These are phyloP conservation scores for Sylvilagus bachmani DNA, from an alignment of 2,113 vertebrate genomes.

Conservation along the genomic window DNA sequence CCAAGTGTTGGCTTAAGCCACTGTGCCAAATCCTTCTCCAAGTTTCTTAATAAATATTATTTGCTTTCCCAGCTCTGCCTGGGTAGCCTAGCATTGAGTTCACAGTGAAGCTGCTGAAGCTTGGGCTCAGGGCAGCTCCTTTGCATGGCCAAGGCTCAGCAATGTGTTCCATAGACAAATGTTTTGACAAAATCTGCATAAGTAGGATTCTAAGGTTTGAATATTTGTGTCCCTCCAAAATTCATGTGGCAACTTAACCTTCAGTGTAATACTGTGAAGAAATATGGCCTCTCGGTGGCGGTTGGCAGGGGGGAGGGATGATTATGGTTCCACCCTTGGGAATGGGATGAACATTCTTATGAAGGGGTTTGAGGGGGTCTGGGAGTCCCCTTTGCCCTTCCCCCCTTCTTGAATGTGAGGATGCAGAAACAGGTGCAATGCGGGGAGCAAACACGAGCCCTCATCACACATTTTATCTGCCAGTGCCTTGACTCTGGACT, in stretches of 20 bases:
- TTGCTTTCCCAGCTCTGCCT: neutral
- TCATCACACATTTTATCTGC: neutral
- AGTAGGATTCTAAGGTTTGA: neutral
- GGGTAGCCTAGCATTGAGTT: neutral
- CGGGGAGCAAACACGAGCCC: neutral
- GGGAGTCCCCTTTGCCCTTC: neutral
- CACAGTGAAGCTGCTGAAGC: neutral
- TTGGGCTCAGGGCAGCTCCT: neutral
- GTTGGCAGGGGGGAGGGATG: too few relatives aligned
- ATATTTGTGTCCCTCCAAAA: neutral
- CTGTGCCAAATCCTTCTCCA: too few relatives aligned
- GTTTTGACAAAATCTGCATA: neutral
- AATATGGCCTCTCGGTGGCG: neutral
- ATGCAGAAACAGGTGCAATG: neutral
- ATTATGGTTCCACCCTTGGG: too few relatives aligned
- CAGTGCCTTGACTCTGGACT: neutral
- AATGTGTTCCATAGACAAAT: neutral
- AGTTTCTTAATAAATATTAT: too few relatives aligned
- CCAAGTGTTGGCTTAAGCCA: too few relatives aligned
- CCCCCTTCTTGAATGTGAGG: neutral
- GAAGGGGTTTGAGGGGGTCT: neutral
- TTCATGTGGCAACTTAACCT: neutral
- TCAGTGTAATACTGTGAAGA: neutral
- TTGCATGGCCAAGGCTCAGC: neutral
- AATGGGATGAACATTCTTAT: neutral